Base-by-base conservation (phyloP, 2,888 invertebrate genomes). In the Pseudolycoriella hygida region DNA sequence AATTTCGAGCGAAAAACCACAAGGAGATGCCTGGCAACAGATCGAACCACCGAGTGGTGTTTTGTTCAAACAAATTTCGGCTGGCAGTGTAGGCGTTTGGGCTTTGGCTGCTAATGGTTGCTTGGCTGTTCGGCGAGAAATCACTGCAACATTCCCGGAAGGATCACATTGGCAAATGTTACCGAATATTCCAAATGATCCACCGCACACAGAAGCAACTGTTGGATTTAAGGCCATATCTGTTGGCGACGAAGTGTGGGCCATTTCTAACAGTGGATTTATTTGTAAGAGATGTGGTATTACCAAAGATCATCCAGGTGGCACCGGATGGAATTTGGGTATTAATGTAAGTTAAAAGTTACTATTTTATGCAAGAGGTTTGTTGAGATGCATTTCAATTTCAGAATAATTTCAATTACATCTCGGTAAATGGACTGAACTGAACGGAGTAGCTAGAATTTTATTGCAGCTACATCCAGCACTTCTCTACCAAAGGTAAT, bases 101-200 rank as follows among this genome's bases (percentile, higher is more conserved):
- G 85, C 80, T 0, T 61, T 90, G 20, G 84, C 89, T 53, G 71
- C 73, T 17, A 73, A 72, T 50, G 82, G 83, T 25, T 70, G 73
- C 46, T 61, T 92, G 46, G 82, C 80, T 53, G 78, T 87, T 8
- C 74, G 92, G 45, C 79, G 79, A 47, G 84, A 84, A 57, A 75
- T 90, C 43, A 78, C 80, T 3, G 66, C 70, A 30, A 72, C 77
- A 30, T 82, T 80, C 54, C 87, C 81, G 1, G 85, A 83, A 59
- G 92, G 92, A 20, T 82, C 82, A 18, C 76, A 81, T 56, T 92
- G 92, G 92, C 81, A 81, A 62, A 72, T 74, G 58, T 60, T 80
- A 44, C 67, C 68, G 3, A 67, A 71, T 45, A 70, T 75, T 61
- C 70, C 73, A 39, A 69, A 71, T 52, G 69, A 76, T 55, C 67